Conservation (phyloP, 2,113 vertebrate species). For the Brachypteracias leptosomus region DNA sequence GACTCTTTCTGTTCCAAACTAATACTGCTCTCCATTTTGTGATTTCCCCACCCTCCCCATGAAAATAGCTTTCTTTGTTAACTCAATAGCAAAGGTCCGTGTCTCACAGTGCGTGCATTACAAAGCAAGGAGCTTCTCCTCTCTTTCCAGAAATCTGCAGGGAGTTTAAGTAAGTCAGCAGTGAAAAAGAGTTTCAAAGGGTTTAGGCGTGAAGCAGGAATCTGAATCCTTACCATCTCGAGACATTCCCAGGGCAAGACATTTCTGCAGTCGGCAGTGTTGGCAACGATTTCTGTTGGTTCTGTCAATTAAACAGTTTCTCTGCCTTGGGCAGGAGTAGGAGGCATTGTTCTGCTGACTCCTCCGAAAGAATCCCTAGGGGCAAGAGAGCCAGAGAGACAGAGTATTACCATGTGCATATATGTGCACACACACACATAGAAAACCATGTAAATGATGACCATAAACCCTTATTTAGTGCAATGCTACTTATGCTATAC, state of each 20-base stretch:
- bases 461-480: background rate
- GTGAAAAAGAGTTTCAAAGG: conserved; percentile 41
- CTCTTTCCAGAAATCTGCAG: conserved; percentile 22
- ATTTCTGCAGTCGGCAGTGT: conserved; percentile 99
- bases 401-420: background rate
- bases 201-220: conserved; percentile 29
- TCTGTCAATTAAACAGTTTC: conserved; percentile 99
- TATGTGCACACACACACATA: background rate
- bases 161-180: conserved; percentile 14
- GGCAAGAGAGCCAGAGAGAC: background rate
- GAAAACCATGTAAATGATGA: background rate
- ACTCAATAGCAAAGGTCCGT: background rate
- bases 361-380: conserved; percentile 96
- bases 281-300: conserved; percentile 99
- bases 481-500: background rate
- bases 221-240: conserved; percentile 88
- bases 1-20: background rate
- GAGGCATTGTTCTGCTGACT: conserved; percentile 99
- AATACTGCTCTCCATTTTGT: background rate
- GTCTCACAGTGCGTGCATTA: background rate
- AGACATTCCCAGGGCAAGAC: conserved; percentile 99
- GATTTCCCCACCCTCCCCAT: background rate
- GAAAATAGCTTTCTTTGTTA: conserved; percentile 7
- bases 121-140: background rate
- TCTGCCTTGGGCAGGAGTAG: conserved; percentile 98